Conservation (phyloP, 1,140 invertebrate genomes). For the Sitophilus oryzae region DNA sequence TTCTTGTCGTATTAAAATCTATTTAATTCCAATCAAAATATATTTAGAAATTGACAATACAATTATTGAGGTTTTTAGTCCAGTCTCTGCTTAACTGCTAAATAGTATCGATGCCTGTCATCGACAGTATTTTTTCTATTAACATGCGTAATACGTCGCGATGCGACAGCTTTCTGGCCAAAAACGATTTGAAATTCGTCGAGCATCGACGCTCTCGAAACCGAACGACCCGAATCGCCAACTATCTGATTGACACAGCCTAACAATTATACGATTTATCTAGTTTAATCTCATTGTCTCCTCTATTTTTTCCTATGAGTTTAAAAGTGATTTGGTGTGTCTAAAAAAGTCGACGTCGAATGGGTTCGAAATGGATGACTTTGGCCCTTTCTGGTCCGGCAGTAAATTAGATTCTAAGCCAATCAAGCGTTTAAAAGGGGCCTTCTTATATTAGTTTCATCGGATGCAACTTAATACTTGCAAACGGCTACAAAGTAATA, state of each 20-base stretch:
- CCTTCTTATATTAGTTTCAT: too few species aligned
- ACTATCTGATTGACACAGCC: neutral
- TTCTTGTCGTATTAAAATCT: too few species aligned
- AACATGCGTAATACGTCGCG: neutral
- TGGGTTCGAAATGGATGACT: neutral
- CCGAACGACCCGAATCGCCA: constrained; percentile 5
- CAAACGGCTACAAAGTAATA: too few species aligned
- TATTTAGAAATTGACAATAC: too few species aligned
- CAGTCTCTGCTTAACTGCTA: too few species aligned
- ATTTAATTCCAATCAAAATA: too few species aligned
- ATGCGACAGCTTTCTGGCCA: neutral
- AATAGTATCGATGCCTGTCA: too few species aligned
- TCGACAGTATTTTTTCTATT: neutral
- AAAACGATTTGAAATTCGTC: constrained; percentile 6
- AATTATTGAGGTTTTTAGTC: too few species aligned
- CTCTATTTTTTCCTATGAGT: neutral
- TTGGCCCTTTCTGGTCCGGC: neutral
- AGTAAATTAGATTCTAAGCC: neutral
- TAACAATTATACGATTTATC: neutral
- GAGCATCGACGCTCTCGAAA: neutral
- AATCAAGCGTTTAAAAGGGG: neutral
- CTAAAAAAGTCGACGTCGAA: neutral
- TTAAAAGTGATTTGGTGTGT: neutral
- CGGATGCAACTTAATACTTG: too few species aligned
- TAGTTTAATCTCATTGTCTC: constrained; percentile 1